These are phyloP conservation scores for Glaucopsyche alexis DNA, from an alignment of 2,888 invertebrate genomes.

Conservation along the genomic window DNA sequence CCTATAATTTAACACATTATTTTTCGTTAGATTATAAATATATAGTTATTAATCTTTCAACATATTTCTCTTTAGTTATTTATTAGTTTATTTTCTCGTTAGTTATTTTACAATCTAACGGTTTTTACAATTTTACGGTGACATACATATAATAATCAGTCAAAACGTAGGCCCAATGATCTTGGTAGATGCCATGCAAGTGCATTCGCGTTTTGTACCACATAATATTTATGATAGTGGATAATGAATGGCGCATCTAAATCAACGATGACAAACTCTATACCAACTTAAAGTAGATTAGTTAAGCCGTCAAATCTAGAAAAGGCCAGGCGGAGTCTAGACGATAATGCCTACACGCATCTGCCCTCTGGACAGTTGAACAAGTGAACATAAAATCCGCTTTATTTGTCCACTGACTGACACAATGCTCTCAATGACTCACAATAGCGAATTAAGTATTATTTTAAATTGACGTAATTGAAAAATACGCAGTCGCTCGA, in stretches of 20 bases:
- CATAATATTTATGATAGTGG: not conserved
- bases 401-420: conserved; percentile 56
- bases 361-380: conserved; percentile 30
- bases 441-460: conserved; percentile 79
- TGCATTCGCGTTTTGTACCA: not conserved
- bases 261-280: conserved; percentile 8
- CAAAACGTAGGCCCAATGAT: not conserved
- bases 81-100: no score
- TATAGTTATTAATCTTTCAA: no score
- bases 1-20: no score
- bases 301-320: not conserved
- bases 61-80: no score
- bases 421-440: conserved; percentile 76
- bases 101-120: no score
- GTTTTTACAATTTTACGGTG: no score
- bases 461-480: conserved; percentile 80
- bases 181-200: not conserved
- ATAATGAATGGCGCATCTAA: conserved; percentile 4
- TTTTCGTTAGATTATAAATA: no score
- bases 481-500: conserved; percentile 78
- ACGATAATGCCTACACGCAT: conserved; percentile 32
- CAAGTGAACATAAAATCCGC: conserved; percentile 46
- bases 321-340: conserved; percentile 2
- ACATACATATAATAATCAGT: not conserved
- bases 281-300: conserved; percentile 1